A percentile compares a stretch with the other conserved stretches of the same genome.
phyloP scores from a whole-genome alignment of 2,888 invertebrate genomes.

The Chironomus riparius region DNA sequence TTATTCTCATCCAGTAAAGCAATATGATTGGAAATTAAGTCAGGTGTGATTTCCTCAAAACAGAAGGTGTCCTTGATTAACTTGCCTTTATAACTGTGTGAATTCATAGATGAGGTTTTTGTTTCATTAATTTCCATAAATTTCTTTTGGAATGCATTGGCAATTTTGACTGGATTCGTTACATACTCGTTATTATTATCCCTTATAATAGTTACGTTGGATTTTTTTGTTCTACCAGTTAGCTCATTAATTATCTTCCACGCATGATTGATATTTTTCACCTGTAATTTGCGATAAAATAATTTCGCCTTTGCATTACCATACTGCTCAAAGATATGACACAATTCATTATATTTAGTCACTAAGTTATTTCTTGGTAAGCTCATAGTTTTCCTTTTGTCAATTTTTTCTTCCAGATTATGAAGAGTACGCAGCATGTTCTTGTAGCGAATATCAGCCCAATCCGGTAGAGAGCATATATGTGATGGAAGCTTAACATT shows the following conservation, averaged over 20 bases:
- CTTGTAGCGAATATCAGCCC: background rate
- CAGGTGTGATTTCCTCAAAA: too few relatives aligned
- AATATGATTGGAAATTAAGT: too few relatives aligned
- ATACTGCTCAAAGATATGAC: background rate
- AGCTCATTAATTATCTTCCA: background rate
- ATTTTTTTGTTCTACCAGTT: background rate
- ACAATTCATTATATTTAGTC: background rate
- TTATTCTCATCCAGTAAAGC: background rate
- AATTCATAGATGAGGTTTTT: too few relatives aligned
- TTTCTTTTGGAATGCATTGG: too few relatives aligned
- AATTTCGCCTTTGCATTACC: background rate
- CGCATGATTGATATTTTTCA: background rate
- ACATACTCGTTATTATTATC: too few relatives aligned
- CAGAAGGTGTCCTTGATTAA: too few relatives aligned
- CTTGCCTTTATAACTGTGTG: too few relatives aligned
- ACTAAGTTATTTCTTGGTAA: background rate
- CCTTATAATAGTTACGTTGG: too few relatives aligned
- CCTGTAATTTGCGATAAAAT: background rate
- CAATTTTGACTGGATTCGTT: too few relatives aligned
- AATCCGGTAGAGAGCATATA: background rate
- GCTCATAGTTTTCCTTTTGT: background rate
- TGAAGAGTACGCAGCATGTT: background rate
- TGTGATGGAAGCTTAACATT: background rate
- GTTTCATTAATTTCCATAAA: too few relatives aligned
- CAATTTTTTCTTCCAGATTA: too few relatives aligned